phyloP scores from a whole-genome alignment of 2,113 vertebrate species.

The Actinemys pallida region DNA sequence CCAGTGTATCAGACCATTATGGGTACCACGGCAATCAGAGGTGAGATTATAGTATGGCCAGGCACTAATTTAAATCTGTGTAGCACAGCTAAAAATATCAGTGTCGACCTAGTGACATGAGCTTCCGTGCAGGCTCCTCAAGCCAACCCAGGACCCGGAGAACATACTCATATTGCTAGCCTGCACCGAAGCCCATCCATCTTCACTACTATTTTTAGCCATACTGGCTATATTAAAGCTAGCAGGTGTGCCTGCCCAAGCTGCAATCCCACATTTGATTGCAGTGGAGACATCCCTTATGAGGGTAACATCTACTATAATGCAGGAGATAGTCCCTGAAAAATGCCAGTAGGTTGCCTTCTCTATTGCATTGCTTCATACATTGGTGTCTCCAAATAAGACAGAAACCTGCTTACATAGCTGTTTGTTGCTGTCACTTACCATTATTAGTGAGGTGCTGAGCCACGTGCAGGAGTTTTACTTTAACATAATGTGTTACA shows the following conservation, averaged over 20 bases:
- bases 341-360: constrained; percentile 42
- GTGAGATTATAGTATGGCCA: neutral
- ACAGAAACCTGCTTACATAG: constrained; percentile 7
- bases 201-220: neutral
- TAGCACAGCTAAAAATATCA: neutral
- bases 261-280: neutral
- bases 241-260: neutral
- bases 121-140: neutral
- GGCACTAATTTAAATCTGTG: neutral
- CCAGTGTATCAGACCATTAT: neutral
- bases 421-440: constrained; percentile 3
- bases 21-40: neutral
- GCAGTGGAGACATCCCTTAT: neutral
- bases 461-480: neutral
- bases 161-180: neutral
- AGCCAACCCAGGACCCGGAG: neutral
- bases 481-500: neutral
- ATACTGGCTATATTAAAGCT: neutral
- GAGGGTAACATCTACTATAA: neutral
- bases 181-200: neutral
- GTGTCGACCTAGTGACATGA: neutral
- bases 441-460: neutral
- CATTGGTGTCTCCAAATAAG: constrained; percentile 39
- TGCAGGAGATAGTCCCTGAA: constrained; percentile 15
- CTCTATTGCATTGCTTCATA: constrained; percentile 47